phyloP scores from a whole-genome alignment of 2,797 vertebrate species.

The Enteromius argenteus region DNA sequence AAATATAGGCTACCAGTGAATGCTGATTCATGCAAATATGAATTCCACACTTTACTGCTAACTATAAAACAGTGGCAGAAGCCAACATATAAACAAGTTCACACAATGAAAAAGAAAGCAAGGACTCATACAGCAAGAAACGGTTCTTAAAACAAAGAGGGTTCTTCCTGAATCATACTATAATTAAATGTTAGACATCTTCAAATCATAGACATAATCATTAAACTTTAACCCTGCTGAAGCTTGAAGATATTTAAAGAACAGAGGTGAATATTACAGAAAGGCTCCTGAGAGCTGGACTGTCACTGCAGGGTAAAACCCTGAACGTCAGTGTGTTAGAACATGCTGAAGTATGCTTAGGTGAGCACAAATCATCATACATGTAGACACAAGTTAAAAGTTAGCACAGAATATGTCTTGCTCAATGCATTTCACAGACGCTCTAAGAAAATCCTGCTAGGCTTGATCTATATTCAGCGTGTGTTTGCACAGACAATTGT shows the following conservation, averaged over 20 bases:
- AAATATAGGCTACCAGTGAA: background rate
- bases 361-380: background rate
- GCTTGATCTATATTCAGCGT: background rate
- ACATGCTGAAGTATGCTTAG: slow-evolving; percentile 6
- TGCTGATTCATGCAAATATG: background rate
- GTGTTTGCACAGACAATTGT: background rate
- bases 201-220: background rate
- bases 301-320: background rate
- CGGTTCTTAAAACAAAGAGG: background rate
- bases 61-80: background rate
- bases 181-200: background rate
- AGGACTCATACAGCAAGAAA: background rate
- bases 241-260: background rate
- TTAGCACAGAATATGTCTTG: background rate
- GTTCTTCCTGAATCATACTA: background rate
- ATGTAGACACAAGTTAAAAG: background rate
- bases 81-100: background rate
- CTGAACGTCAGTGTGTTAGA: slow-evolving; percentile 7
- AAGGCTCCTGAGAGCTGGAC: background rate
- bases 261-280: background rate
- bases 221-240: background rate
- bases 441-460: background rate
- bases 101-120: background rate
- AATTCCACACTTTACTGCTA: background rate
- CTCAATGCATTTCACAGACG: background rate